Percentiles rank a stretch among this genome's conserved stretches.
phyloP scores from a whole-genome alignment of 2,113 vertebrate genomes.

The Acanthochromis polyacanthus region DNA sequence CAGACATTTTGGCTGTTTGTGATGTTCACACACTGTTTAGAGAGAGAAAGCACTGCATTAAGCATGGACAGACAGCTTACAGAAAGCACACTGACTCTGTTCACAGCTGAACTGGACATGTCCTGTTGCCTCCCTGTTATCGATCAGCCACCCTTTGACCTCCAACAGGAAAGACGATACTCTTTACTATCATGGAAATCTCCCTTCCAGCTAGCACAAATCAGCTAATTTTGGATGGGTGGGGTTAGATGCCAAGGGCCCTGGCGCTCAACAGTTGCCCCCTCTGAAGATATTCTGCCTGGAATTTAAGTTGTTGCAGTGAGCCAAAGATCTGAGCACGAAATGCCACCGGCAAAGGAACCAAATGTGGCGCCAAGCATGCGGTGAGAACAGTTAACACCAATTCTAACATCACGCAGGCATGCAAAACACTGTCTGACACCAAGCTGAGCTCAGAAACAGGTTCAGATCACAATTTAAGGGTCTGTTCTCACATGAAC shows the following conservation, averaged over 20 bases:
- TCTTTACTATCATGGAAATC: slow-evolving; percentile 13
- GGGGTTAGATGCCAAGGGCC: slow-evolving; percentile 26
- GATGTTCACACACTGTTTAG: slow-evolving; percentile 66
- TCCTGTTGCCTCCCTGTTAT: slow-evolving; percentile 4
- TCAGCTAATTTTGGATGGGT: slow-evolving; percentile 59
- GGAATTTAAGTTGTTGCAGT: slow-evolving; percentile 32
- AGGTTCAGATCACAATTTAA: background rate
- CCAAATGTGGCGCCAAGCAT: slow-evolving; percentile 36
- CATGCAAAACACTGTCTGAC: background rate
- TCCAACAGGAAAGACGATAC: slow-evolving; percentile 15
- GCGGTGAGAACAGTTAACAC: slow-evolving; percentile 36
- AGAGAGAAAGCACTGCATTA: slow-evolving; percentile 54
- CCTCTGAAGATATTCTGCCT: slow-evolving; percentile 31
- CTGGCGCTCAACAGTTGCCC: background rate
- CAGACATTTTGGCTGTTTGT: slow-evolving; percentile 78
- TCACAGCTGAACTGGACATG: background rate
- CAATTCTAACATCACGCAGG: slow-evolving; percentile 14
- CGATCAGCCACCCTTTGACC: slow-evolving; percentile 39
- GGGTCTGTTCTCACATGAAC: background rate
- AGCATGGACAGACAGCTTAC: background rate
- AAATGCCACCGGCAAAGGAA: slow-evolving; percentile 33
- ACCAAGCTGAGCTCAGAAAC: slow-evolving; percentile 1
- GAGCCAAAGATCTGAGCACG: background rate
- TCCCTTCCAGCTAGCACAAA: slow-evolving; percentile 30
- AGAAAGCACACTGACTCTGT: background rate